Conservation (phyloP, 1,140 invertebrate genomes). For the Latrodectus geometricus region DNA sequence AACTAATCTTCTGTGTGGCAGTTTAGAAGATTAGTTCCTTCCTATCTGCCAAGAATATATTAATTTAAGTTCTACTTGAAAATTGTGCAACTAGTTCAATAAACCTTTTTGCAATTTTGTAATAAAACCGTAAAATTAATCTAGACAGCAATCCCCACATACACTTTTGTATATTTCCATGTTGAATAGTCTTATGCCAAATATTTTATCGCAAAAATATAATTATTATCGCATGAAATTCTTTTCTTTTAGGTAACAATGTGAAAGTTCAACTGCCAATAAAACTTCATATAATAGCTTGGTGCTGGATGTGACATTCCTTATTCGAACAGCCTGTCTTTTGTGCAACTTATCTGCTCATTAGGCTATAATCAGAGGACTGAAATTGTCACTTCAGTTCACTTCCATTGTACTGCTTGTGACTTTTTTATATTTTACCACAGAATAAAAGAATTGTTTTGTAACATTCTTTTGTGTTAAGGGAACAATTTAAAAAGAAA, state of each 20-base stretch:
- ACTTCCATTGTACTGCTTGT: conserved; percentile 56
- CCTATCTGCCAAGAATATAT: no score
- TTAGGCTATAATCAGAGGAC: conserved; percentile 31
- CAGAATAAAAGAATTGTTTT: neutral
- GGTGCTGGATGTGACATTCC: conserved; percentile 59
- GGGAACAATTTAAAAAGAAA: neutral
- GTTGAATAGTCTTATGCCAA: no score
- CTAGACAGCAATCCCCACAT: no score
- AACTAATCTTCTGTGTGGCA: no score
- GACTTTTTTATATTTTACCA: conserved; percentile 16
- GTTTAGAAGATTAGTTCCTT: no score
- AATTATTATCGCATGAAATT: neutral
- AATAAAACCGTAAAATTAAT: neutral
- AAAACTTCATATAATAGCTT: conserved; percentile 58
- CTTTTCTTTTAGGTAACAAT: conserved; percentile 24
- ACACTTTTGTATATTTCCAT: no score
- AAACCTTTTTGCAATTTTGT: neutral
- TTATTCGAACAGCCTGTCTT: conserved; percentile 52
- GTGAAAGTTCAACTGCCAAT: conserved; percentile 48
- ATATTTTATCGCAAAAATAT: no score
- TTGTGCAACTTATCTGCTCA: conserved; percentile 27
- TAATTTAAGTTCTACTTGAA: no score
- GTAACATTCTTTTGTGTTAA: neutral
- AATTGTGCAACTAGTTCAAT: no score
- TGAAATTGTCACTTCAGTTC: conserved; percentile 51